phyloP scores from a whole-genome alignment of 37 sponge, comb jelly and placozoan genomes.

The Beroe forskalii region DNA sequence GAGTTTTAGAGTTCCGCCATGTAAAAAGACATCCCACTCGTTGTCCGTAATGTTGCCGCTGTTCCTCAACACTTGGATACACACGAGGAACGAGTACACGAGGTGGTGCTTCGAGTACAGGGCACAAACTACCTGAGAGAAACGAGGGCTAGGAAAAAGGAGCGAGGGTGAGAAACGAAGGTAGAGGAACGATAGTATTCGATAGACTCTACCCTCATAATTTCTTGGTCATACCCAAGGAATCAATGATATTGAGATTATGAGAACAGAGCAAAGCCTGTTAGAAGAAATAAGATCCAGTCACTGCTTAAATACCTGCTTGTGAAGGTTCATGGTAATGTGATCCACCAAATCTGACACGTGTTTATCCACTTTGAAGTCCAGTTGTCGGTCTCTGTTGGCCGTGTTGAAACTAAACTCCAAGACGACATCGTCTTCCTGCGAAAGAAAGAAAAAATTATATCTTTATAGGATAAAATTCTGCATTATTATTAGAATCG shows the following conservation, averaged over 20 bases:
- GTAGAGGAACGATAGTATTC: no score
- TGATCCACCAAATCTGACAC: slow-evolving; percentile 49
- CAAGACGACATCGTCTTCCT: not conserved
- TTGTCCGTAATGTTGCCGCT: slow-evolving; percentile 30
- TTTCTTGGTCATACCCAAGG: no score
- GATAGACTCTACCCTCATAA: no score
- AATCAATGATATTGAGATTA: no score
- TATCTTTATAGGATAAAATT: no score
- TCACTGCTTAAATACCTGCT: no score
- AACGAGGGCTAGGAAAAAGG: no score
- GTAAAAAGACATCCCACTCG: slow-evolving; percentile 65
- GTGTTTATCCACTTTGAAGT: slow-evolving; percentile 62
- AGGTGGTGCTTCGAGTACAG: slow-evolving; percentile 59
- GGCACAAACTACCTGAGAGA: slow-evolving; percentile 40
- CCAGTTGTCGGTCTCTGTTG: slow-evolving; percentile 61
- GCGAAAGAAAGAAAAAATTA: not conserved
- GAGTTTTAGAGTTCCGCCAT: slow-evolving; percentile 65
- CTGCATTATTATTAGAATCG: no score
- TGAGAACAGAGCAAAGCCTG: no score
- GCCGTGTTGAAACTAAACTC: slow-evolving; percentile 63
- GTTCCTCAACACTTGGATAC: slow-evolving; percentile 56
- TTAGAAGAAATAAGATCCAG: no score
- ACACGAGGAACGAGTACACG: slow-evolving; percentile 14
- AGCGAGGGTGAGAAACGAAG: no score
- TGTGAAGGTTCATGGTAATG: slow-evolving; percentile 55